phyloP scores from a whole-genome alignment of 2,113 vertebrate genomes.

The Gymnocephalus cernua region DNA sequence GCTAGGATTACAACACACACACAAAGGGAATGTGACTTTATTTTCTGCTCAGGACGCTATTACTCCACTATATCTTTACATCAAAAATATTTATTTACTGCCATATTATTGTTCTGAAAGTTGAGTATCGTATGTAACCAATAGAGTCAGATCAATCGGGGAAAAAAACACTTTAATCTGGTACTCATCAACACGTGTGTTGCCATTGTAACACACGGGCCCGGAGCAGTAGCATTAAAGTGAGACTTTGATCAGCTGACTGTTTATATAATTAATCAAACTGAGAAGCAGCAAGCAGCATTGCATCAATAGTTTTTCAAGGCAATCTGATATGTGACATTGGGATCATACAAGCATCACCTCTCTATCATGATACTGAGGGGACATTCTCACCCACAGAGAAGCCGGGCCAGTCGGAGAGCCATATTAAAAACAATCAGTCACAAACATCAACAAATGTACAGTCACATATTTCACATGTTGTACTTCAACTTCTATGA shows the following conservation, averaged over 20 bases:
- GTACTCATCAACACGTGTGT: conserved; percentile 10
- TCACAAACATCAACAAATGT: conserved; percentile 16
- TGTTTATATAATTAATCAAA: conserved; percentile 43
- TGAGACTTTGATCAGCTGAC: conserved; percentile 56
- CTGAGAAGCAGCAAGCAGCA: conserved; percentile 40
- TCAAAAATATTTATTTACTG: no score
- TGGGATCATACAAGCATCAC: conserved; percentile 39
- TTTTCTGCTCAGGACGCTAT: no score
- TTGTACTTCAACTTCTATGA: conserved; percentile 14
- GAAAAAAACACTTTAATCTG: conserved; percentile 10
- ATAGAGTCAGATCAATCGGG: background rate
- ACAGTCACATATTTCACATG: background rate
- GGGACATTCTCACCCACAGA: conserved; percentile 16
- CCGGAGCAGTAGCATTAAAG: conserved; percentile 51
- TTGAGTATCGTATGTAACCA: no score
- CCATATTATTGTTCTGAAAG: no score
- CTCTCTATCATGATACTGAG: conserved; percentile 29
- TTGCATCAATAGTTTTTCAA: conserved; percentile 30
- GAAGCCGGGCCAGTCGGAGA: background rate
- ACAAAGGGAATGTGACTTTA: no score
- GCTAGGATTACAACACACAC: no score
- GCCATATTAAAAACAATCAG: background rate
- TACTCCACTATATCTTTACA: no score
- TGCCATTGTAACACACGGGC: conserved; percentile 40
- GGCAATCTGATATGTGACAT: conserved; percentile 60